Conservation (phyloP, 2,113 vertebrate species). For the Numida meleagris region DNA sequence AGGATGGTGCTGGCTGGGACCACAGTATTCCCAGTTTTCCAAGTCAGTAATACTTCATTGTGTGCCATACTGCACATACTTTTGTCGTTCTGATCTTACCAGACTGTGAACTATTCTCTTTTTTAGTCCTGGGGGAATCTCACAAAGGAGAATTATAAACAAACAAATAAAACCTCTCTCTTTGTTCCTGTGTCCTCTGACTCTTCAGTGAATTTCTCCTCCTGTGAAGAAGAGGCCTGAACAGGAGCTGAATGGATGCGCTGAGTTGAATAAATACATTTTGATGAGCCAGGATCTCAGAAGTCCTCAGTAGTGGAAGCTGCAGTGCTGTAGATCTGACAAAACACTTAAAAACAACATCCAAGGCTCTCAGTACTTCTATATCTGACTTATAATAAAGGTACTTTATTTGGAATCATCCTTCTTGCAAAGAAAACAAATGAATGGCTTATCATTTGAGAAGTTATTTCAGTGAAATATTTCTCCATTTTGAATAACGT, state of each 20-base stretch:
- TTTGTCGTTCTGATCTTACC: conserved; percentile 42
- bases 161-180: conserved; percentile 1
- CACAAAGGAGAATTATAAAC: conserved; percentile 11
- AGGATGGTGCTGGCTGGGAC: not conserved
- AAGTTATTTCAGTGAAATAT: conserved; percentile 45
- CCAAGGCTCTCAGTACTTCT: not conserved
- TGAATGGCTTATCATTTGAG: conserved; percentile 51
- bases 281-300: not conserved
- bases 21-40: not conserved
- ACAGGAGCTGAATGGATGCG: not conserved
- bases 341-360: conserved; percentile 1
- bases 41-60: not conserved
- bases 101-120: conserved; percentile 47
- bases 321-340: not conserved
- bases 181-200: conserved; percentile 3
- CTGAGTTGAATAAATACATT: not conserved
- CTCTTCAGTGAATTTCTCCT: conserved; percentile 1
- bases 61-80: conserved; percentile 25
- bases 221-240: not conserved
- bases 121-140: not conserved
- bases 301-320: not conserved
- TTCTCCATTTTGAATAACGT: conserved; percentile 31
- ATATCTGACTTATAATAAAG: conserved; percentile 29
- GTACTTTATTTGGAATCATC: conserved; percentile 24
- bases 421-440: conserved; percentile 35